phyloP scores from a whole-genome alignment of 2,113 vertebrate species.

The Hippolais icterina region DNA sequence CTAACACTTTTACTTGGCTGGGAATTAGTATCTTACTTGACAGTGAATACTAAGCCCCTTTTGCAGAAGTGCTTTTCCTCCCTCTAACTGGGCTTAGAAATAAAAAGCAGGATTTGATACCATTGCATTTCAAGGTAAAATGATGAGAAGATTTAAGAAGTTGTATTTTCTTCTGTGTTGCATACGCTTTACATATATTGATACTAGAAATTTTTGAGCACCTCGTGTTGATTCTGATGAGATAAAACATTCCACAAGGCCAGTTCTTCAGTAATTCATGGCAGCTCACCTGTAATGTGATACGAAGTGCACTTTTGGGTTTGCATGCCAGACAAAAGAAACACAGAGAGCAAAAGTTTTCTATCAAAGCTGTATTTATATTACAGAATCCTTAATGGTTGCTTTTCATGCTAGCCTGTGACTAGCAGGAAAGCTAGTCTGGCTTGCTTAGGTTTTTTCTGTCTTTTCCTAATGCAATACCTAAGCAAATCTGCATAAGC shows the following conservation, averaged over 20 bases:
- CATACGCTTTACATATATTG: background rate
- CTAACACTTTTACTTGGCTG: background rate
- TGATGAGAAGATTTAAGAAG: background rate
- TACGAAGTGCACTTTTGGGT: background rate
- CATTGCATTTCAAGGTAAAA: background rate
- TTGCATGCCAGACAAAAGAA: background rate
- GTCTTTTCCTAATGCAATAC: background rate
- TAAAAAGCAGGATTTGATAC: background rate
- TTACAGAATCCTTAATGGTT: background rate
- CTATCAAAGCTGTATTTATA: background rate
- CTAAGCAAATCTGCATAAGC: background rate
- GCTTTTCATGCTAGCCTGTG: background rate
- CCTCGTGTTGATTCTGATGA: background rate
- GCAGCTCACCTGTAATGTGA: background rate
- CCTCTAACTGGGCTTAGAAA: background rate
- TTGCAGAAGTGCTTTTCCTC: background rate
- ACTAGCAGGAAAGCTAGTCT: background rate
- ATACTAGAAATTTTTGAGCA: background rate
- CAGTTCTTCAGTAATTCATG: background rate
- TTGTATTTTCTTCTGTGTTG: background rate
- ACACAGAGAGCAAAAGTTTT: background rate
- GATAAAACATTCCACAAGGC: background rate
- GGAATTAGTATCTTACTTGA: background rate
- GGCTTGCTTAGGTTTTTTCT: background rate
- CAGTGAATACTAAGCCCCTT: background rate